A percentile compares a stretch with the other conserved stretches of the same genome.
Evolutionary conservation across 2,888 invertebrate species (phyloP).

Genomic region (Drosophila suboccidentalis): DNA sequence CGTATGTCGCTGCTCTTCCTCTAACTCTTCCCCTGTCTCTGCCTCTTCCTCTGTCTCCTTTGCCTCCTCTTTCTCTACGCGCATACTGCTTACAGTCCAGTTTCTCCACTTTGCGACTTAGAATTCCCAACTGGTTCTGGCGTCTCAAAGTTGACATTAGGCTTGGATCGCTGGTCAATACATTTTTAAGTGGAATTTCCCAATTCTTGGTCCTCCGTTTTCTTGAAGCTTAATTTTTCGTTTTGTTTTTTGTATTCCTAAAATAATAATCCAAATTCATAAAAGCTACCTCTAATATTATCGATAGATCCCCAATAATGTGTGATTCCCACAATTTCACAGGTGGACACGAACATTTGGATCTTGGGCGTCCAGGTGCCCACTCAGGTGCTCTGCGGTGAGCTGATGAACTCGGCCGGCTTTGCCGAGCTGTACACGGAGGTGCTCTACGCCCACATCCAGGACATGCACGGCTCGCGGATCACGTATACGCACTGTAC

Average conservation of each 20-base stretch:
- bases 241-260: too few relatives aligned
- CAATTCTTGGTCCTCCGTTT: too few relatives aligned
- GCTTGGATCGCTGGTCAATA: too few relatives aligned
- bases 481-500: conserved; percentile 94
- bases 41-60: not conserved
- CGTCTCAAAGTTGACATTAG: too few relatives aligned
- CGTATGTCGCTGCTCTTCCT: not conserved
- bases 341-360: conserved; percentile 92
- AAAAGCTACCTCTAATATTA: too few relatives aligned
- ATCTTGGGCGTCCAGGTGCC: conserved; percentile 89
- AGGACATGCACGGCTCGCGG: conserved; percentile 92
- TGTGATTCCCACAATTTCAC: not conserved
- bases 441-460: conserved; percentile 92
- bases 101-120: too few relatives aligned
- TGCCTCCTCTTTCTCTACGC: too few relatives aligned
- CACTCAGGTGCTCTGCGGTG: conserved; percentile 88
- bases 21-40: not conserved
- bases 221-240: too few relatives aligned
- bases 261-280: too few relatives aligned
- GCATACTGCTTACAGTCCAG: too few relatives aligned
- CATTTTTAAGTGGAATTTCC: too few relatives aligned
- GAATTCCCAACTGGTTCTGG: too few relatives aligned
- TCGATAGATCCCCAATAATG: not conserved
- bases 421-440: conserved; percentile 89
- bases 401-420: conserved; percentile 83